Conservation (phyloP, 2,888 invertebrate genomes). For the Margaritifera margaritifera region DNA sequence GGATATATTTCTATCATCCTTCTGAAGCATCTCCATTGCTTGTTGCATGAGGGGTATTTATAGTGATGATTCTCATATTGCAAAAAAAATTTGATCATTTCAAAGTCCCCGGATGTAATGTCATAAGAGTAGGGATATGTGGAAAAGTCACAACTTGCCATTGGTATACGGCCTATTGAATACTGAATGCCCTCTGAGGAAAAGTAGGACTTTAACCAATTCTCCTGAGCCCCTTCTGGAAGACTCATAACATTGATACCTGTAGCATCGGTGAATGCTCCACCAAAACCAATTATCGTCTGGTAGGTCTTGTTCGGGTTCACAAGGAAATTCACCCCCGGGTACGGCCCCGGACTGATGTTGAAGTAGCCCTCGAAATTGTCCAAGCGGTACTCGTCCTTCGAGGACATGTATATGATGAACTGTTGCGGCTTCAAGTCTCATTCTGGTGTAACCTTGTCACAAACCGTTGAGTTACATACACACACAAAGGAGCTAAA, state of each 20-base stretch:
- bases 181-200: constrained; percentile 81
- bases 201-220: constrained; percentile 76
- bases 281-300: constrained; percentile 87
- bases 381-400: constrained; percentile 16
- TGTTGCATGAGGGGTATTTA: constrained; percentile 74
- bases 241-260: constrained; percentile 83
- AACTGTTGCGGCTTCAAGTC: constrained; percentile 9
- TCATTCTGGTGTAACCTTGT: constrained; percentile 13
- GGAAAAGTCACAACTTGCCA: constrained; percentile 91
- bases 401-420: constrained; percentile 13
- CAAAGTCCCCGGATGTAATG: constrained; percentile 76
- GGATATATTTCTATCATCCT: constrained; percentile 44
- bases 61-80: constrained; percentile 80
- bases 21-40: constrained; percentile 57
- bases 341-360: background rate
- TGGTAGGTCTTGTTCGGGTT: constrained; percentile 75
- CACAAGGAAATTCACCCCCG: constrained; percentile 8
- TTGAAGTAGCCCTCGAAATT: constrained; percentile 12
- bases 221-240: constrained; percentile 75
- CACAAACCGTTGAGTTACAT: constrained; percentile 36
- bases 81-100: constrained; percentile 79
- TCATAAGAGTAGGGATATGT: constrained; percentile 86
- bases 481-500: constrained; percentile 37
- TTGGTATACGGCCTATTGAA: constrained; percentile 85
- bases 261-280: constrained; percentile 84